Base-by-base conservation (phyloP, 2,888 invertebrate genomes). In the Machimus rusticus region DNA sequence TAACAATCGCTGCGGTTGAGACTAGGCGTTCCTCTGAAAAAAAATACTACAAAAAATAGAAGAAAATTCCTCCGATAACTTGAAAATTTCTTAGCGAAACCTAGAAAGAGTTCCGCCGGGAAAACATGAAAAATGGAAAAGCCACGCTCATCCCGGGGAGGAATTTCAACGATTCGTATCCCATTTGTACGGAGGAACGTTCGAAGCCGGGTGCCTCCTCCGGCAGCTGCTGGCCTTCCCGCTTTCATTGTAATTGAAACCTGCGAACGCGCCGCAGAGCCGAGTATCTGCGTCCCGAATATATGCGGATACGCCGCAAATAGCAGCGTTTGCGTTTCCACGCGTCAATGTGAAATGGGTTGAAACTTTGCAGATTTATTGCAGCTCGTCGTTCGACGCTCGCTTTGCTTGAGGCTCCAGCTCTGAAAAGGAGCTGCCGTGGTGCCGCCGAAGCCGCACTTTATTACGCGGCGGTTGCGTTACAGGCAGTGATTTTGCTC, bases 121-220 rank as follows among this genome's bases (percentile, higher is more conserved):
- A 66, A 76, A 76, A 37, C 76, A 76, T 76, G 76, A 76, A 34
- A 76, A 76, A 76, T 76, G 76, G 76, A 16, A 76, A 74, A 76
- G 19, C n/a, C 76, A 16, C n/a, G 28, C n/a, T 76, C 76, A 76
- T 37, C 76, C 66, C 76, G 16, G 37, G 76, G 34, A 76, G 76
- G 76, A 76, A 76, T 76, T 37, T 31, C 37, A 76, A 37, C 76
- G 76, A 76, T 76, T 76, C 76, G 76, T 76, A 37, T 37, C 76
- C 34, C 37, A 76, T 76, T 76, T 76, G 28, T 66, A 12, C 19
- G 51, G n/a, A 51, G 57, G 66, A 66, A 2, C 66, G 66, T 66
- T 28, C 66, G 66, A 2, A 12, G 23, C 9, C 12, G 28, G 23
- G 8, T 66, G 66, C 66, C 66, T 66, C 28, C 28, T 66, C 23